Evolutionary conservation across 2,797 vertebrate genomes (phyloP).

Genomic region (Spinibarbus caldwelli): DNA sequence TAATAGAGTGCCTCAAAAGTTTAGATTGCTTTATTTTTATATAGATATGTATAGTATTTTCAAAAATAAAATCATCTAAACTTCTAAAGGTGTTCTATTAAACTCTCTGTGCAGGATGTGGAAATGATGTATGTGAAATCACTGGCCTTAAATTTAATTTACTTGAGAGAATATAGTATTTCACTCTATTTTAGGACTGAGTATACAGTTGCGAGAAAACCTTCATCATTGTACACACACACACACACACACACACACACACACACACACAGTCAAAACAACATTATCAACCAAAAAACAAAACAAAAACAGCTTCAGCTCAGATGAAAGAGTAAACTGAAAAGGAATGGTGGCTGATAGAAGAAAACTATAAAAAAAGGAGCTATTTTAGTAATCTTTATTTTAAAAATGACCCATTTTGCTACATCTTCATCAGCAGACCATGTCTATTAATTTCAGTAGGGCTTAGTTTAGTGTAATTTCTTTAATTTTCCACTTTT

Average conservation of each 20-base stretch:
- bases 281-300: neutral
- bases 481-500: neutral
- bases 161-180: neutral
- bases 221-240: neutral
- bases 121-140: neutral
- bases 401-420: neutral
- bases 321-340: neutral
- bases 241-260: neutral
- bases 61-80: neutral
- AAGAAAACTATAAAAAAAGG: slow-evolving; percentile 10
- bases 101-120: neutral
- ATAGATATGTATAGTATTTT: neutral
- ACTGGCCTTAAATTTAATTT: neutral
- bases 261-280: neutral
- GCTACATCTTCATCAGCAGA: neutral
- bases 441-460: neutral
- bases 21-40: neutral
- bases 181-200: neutral
- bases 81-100: neutral
- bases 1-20: neutral
- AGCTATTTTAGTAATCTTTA: neutral
- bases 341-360: neutral
- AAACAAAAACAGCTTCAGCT: neutral
- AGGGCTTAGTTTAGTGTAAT: neutral
- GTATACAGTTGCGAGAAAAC: neutral